These are phyloP conservation scores for Eudyptes chrysolophus DNA, from an alignment of 2,113 vertebrate genomes.

Conservation along the genomic window DNA sequence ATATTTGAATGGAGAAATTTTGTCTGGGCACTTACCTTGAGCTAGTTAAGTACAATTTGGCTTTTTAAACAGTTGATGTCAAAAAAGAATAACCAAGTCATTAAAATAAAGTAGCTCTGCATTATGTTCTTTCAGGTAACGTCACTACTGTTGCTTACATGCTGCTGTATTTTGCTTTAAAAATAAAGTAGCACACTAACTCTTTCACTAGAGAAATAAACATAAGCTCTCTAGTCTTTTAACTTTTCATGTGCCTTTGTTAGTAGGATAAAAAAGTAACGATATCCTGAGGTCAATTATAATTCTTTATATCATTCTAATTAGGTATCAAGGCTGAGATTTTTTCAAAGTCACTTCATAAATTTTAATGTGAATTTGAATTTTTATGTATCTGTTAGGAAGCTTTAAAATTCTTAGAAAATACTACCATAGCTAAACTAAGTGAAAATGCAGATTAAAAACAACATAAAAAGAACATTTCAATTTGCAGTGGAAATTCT, in stretches of 20 bases:
- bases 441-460: neutral
- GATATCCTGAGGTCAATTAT: neutral
- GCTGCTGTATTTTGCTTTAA: neutral
- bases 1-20: neutral
- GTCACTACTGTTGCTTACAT: neutral
- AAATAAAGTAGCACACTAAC: neutral
- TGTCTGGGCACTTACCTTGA: neutral
- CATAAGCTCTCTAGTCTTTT: neutral
- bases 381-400: neutral
- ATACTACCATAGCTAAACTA: neutral
- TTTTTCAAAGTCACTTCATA: neutral
- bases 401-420: neutral
- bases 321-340: neutral
- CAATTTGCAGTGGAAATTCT: neutral
- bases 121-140: neutral
- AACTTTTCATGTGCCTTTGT: neutral
- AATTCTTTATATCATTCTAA: neutral
- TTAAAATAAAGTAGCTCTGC: neutral
- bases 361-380: neutral
- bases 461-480: neutral
- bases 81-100: neutral
- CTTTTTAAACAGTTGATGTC: constrained; percentile 15
- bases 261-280: neutral
- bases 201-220: neutral
- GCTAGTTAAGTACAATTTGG: neutral